Evolutionary conservation across 2,888 invertebrate genomes (phyloP).

Genomic region (Nymphalis urticae): DNA sequence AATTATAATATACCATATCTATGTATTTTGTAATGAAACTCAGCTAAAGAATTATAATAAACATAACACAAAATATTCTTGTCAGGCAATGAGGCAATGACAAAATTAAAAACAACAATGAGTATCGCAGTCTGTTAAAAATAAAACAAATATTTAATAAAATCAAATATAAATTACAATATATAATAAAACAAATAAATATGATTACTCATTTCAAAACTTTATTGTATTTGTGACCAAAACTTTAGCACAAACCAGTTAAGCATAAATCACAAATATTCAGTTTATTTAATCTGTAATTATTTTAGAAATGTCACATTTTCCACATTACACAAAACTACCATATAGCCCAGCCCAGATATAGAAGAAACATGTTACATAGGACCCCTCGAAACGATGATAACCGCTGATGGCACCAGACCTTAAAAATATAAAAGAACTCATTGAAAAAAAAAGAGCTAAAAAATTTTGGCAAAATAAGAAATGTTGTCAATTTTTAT

Average conservation of each 20-base stretch:
- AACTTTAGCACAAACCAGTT: conserved; percentile 1
- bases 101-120: too few relatives aligned
- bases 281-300: neutral
- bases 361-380: conserved; percentile 17
- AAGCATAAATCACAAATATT: neutral
- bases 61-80: too few relatives aligned
- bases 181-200: neutral
- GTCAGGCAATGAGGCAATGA: too few relatives aligned
- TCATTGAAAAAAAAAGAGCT: neutral
- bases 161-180: neutral
- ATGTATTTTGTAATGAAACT: too few relatives aligned
- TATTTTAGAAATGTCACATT: conserved; percentile 5
- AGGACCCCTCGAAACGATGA: conserved; percentile 86
- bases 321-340: conserved; percentile 8
- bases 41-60: too few relatives aligned
- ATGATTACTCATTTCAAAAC: conserved; percentile 6
- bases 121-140: too few relatives aligned
- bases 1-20: too few relatives aligned
- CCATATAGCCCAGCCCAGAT: conserved; percentile 3
- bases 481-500: neutral
- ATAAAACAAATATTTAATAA: too few relatives aligned
- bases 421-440: conserved; percentile 66
- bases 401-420: conserved; percentile 91
- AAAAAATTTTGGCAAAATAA: too few relatives aligned
- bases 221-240: conserved; percentile 5